These are phyloP conservation scores for Hystrix brachyura DNA, from an alignment of 2,113 vertebrate genomes.

Conservation along the genomic window DNA sequence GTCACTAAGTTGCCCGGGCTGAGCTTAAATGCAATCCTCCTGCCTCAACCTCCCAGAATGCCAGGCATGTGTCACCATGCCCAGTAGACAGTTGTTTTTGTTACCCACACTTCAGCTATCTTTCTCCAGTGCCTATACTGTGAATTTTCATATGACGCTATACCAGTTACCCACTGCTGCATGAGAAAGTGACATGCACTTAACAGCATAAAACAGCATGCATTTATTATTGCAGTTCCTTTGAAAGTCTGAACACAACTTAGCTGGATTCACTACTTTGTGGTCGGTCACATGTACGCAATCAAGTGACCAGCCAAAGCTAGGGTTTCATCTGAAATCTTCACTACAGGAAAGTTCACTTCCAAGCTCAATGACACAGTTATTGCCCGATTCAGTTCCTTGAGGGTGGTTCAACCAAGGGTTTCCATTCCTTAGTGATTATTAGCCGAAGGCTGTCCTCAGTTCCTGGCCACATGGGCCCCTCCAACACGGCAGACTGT, in stretches of 20 bases:
- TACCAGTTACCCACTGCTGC: not conserved
- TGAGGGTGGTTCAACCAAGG: not conserved
- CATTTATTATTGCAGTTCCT: not conserved
- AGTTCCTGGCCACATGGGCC: not conserved
- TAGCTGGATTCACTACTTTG: not conserved
- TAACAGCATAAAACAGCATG: not conserved
- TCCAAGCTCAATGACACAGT: not conserved
- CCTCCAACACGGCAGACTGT: not conserved
- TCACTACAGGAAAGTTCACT: not conserved
- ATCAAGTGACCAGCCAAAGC: not conserved
- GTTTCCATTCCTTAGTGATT: not conserved
- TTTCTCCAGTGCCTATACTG: not conserved
- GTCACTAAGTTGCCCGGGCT: too few species aligned
- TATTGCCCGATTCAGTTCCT: conserved; percentile 7
- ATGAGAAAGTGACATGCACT: not conserved
- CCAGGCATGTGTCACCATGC: too few species aligned
- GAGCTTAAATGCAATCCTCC: too few species aligned
- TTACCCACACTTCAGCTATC: not conserved
- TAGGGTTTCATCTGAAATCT: conserved; percentile 19
- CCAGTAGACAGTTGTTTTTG: not conserved
- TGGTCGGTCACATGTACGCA: not conserved
- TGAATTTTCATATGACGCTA: not conserved
- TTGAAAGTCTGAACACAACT: not conserved
- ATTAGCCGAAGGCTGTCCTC: not conserved
- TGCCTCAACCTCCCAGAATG: too few species aligned